Evolutionary conservation across 53 echinoderm and acorn worm genomes (phyloP).

Genomic region (Mesocentrotus franciscanus): DNA sequence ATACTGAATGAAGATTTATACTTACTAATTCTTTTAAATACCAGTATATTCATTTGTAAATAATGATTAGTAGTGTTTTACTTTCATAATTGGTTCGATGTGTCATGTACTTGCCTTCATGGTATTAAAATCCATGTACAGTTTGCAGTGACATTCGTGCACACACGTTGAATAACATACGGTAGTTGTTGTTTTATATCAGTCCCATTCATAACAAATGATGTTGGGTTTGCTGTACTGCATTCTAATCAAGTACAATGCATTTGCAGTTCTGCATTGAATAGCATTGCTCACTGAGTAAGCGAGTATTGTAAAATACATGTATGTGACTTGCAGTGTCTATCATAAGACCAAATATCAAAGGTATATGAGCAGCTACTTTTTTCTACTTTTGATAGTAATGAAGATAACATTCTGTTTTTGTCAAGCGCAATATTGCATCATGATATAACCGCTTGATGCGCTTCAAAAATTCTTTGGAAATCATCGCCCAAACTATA

Average conservation of each 20-base stretch:
- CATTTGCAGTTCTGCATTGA: not conserved
- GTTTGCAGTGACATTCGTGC: not conserved
- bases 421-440: too few species aligned
- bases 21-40: not conserved
- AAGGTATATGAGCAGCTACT: too few species aligned
- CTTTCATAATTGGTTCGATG: not conserved
- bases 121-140: not conserved
- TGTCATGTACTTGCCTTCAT: not conserved
- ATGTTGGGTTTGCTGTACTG: not conserved
- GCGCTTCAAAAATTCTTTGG: too few species aligned
- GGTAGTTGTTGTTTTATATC: not conserved
- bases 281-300: not conserved
- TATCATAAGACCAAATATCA: too few species aligned
- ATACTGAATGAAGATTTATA: slow-evolving; percentile 15
- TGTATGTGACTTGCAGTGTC: not conserved
- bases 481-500: not conserved
- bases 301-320: not conserved
- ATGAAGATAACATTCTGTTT: too few species aligned
- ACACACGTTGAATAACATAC: not conserved
- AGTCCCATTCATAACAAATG: not conserved
- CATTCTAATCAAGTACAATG: slow-evolving; percentile 4
- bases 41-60: slow-evolving; percentile 11
- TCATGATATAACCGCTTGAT: too few species aligned
- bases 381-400: too few species aligned
- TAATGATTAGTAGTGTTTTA: not conserved